Percentiles rank a stretch among this genome's conserved stretches.
Conservation (phyloP, 2,888 invertebrate genomes). For the Stenolophus ochropezus region DNA sequence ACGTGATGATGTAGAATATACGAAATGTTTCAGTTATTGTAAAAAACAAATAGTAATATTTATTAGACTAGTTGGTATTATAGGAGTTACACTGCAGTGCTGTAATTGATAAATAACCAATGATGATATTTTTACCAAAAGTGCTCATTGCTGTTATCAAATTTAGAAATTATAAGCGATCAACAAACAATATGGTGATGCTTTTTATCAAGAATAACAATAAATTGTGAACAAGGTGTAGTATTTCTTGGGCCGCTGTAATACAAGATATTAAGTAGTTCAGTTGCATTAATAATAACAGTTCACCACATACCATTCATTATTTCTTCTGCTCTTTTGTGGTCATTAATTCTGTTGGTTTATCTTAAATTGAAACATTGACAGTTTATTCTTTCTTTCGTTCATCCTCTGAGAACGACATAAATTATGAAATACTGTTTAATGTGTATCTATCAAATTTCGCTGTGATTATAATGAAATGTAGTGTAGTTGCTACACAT, state of each 20-base stretch:
- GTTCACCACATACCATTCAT: conserved; percentile 4
- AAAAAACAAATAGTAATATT: conserved; percentile 57
- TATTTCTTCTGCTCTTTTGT: neutral
- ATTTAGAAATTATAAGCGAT: conserved; percentile 65
- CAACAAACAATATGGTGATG: conserved; percentile 57
- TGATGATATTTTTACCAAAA: conserved; percentile 79
- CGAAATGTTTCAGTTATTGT: conserved; percentile 58
- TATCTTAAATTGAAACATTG: conserved; percentile 7
- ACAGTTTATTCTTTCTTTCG: conserved; percentile 7
- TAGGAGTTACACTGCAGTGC: conserved; percentile 66
- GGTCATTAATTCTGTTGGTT: conserved; percentile 1
- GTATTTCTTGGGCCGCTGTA: conserved; percentile 52
- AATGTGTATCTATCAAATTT: conserved; percentile 61
- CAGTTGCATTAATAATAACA: conserved; percentile 12
- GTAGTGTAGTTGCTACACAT: conserved; percentile 58
- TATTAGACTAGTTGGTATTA: conserved; percentile 59
- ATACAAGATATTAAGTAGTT: conserved; percentile 33
- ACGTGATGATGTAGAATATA: conserved; percentile 65
- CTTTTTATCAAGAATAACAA: conserved; percentile 53
- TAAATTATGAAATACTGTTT: conserved; percentile 50
- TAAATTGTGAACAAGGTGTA: conserved; percentile 53
- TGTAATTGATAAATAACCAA: conserved; percentile 66
- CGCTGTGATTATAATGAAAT: conserved; percentile 59
- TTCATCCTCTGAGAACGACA: neutral
- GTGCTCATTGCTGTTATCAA: conserved; percentile 81